phyloP scores from a whole-genome alignment of 2,888 invertebrate genomes.

The Thalpophila matura region DNA sequence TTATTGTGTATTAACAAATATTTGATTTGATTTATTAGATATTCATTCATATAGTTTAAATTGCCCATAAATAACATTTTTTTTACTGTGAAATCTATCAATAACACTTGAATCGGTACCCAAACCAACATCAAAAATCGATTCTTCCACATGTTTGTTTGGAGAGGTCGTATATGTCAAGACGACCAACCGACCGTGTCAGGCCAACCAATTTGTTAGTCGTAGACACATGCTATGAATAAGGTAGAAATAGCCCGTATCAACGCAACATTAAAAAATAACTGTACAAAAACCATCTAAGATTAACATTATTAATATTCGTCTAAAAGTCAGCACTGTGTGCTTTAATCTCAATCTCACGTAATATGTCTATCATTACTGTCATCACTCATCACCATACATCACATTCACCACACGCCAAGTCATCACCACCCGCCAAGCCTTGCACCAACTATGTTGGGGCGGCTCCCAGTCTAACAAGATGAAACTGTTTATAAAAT shows the following conservation, averaged over 20 bases:
- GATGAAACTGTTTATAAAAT: background rate
- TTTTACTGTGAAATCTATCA: no score
- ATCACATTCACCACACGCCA: background rate
- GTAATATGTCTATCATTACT: conserved; percentile 39
- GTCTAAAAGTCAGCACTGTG: conserved; percentile 56
- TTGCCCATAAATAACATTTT: no score
- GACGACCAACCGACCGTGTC: no score
- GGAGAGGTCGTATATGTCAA: no score
- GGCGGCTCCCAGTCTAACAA: conserved; percentile 19
- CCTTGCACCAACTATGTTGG: conserved; percentile 44
- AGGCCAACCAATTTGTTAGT: no score
- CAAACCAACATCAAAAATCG: no score
- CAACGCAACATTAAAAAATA: conserved; percentile 26
- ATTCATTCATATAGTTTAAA: no score
- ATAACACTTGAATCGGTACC: no score
- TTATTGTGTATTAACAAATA: no score
- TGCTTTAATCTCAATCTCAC: conserved; percentile 58
- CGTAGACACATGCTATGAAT: conserved; percentile 14
- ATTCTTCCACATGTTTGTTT: no score
- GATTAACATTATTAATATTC: conserved; percentile 44
- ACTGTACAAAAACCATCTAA: conserved; percentile 39
- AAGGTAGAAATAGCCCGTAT: background rate
- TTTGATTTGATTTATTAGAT: no score
- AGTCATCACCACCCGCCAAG: background rate
- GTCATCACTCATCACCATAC: conserved; percentile 7